Conservation (phyloP, 2,113 vertebrate species). For the Rutilus rutilus region DNA sequence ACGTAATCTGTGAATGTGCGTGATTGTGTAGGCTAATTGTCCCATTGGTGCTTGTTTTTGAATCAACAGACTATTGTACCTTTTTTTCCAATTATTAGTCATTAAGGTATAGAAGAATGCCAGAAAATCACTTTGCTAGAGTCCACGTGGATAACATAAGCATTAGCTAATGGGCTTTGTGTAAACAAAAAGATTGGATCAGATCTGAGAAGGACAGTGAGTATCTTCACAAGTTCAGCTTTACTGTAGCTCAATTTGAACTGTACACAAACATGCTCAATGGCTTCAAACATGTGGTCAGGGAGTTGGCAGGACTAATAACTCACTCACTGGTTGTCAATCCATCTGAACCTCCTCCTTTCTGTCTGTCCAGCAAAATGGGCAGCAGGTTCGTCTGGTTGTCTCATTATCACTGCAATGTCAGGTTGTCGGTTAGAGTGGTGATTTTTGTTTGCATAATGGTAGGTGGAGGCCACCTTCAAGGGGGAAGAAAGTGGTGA, state of each 20-base stretch:
- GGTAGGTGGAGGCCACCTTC: slow-evolving; percentile 46
- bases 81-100: background rate
- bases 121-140: background rate
- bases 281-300: background rate
- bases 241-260: background rate
- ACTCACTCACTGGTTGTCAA: slow-evolving; percentile 16
- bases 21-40: background rate
- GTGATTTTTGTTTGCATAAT: slow-evolving; percentile 52
- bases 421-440: slow-evolving; percentile 62
- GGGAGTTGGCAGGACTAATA: background rate
- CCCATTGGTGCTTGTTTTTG: background rate
- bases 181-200: background rate
- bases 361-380: slow-evolving; percentile 57
- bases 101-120: background rate
- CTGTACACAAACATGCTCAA: no score
- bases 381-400: slow-evolving; percentile 36
- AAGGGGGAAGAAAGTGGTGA: slow-evolving; percentile 61
- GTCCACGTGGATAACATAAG: background rate
- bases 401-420: slow-evolving; percentile 71
- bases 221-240: background rate
- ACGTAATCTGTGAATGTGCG: background rate
- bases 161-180: background rate
- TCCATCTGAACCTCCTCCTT: slow-evolving; percentile 36
- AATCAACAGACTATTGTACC: background rate
- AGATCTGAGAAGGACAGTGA: background rate